phyloP scores from a whole-genome alignment of 2,797 vertebrate species.

The Manis javanica region DNA sequence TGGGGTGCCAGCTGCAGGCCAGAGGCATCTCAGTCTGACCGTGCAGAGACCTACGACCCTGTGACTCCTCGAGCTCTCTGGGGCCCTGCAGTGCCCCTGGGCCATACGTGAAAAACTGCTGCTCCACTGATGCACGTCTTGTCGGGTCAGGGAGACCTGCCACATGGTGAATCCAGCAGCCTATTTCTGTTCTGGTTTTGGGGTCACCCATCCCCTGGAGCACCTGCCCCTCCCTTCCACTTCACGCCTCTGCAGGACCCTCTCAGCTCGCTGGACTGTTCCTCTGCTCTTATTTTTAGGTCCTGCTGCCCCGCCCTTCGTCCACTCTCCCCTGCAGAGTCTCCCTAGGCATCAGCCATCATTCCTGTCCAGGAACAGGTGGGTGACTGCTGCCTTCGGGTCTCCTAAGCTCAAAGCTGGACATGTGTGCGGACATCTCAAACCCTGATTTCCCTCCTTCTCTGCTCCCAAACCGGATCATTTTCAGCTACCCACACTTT shows the following conservation, averaged over 20 bases:
- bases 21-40: fast-evolving
- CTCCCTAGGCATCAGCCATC: too few species aligned
- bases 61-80: not conserved
- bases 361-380: fast-evolving
- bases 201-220: not conserved
- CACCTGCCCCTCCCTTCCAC: not conserved
- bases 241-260: not conserved
- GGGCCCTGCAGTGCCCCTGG: too few species aligned
- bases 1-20: not conserved
- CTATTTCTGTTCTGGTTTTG: not conserved
- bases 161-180: not conserved
- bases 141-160: not conserved
- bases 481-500: too few species aligned
- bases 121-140: too few species aligned
- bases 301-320: too few species aligned
- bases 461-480: not conserved
- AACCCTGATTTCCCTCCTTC: too few species aligned
- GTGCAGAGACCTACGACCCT: too few species aligned
- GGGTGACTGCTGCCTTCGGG: not conserved
- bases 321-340: fast-evolving
- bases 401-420: not conserved
- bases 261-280: not conserved
- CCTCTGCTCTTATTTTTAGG: too few species aligned
- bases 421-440: fast-evolving
- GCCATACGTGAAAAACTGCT: too few species aligned